Evolutionary conservation across 2,888 invertebrate species (phyloP).

Genomic region (Noctuana brunneofusca): DNA sequence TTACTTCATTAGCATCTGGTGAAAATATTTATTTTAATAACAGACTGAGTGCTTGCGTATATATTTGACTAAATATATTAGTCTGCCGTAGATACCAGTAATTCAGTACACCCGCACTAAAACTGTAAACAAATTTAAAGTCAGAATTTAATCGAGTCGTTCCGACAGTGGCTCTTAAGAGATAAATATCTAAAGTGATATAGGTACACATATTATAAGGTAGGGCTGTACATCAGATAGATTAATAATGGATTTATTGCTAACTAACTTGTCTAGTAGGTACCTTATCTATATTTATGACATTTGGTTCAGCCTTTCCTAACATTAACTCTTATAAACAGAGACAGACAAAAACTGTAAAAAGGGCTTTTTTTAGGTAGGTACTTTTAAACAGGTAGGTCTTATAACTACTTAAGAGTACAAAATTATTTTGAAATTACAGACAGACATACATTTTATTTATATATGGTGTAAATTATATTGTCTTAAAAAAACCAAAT

Average conservation of each 20-base stretch:
- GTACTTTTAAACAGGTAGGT: no score
- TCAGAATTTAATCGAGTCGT: conserved; percentile 7
- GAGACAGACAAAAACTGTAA: no score
- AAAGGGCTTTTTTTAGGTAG: no score
- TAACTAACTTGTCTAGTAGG: neutral
- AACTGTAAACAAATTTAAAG: conserved; percentile 15
- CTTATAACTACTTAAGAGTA: no score
- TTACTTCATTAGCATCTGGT: conserved; percentile 5
- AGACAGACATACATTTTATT: no score
- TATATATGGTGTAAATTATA: no score
- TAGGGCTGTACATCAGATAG: neutral
- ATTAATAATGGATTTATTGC: neutral
- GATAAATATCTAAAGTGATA: neutral
- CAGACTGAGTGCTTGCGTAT: neutral
- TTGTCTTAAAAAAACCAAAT: no score
- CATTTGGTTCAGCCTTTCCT: no score
- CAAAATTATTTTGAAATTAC: no score
- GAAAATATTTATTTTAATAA: conserved; percentile 3
- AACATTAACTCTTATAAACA: no score
- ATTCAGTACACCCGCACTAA: conserved; percentile 6
- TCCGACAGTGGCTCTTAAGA: neutral
- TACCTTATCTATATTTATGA: no score
- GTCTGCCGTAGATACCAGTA: neutral
- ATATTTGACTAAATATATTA: neutral
- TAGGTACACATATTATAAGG: neutral